Base-by-base conservation (phyloP, 2,888 invertebrate genomes). In the Ochropleura leucogaster region DNA sequence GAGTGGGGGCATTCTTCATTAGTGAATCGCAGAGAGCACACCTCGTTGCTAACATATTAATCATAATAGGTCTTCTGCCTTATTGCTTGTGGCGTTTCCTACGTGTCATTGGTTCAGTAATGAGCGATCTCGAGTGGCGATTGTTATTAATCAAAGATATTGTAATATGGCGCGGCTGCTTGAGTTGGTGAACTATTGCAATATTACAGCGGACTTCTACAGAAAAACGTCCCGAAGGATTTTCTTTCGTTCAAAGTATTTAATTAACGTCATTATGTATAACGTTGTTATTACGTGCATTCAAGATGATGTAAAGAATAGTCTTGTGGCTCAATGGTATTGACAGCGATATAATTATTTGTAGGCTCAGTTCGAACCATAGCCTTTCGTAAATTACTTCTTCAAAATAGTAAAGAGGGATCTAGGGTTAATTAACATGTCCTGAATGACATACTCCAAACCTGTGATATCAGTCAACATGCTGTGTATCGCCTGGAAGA, bases 1-100 rank as follows among this genome's bases (percentile, higher is more conserved):
- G 90, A 89, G 89, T 84, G 89, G 86, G 83, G 90, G 89, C 92
- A 93, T 93, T 94, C 93, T 92, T 94, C 93, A 94, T 95, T 94
- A 94, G 90, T 84, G 82, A 85, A 87, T 89, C 89, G 88, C 81
- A 86, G 85, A 89, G 90, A 90, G 89, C 90, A 86, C 90, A 91
- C 88, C 93, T 92, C 91, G 91, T 81, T 88, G 83, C 80, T 80
- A 87, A 87, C 84, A 87, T 92, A 94, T 94, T 93, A 94, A 94
- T 94, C 92, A 94, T 92, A 90, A 90, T 86, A 89, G 88, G 85
- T 89, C 79, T 79, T 85, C 82, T 79, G 85, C 82, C 85, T 89
- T 90, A 90, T 90, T 89, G 85, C 88, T 87, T 85, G 87, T 83
- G 87, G 88, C 90, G 79, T 88, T 85, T 74, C 74, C 77, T 83